These are phyloP conservation scores for Muscina levida DNA, from an alignment of 2,888 invertebrate genomes.

Conservation along the genomic window DNA sequence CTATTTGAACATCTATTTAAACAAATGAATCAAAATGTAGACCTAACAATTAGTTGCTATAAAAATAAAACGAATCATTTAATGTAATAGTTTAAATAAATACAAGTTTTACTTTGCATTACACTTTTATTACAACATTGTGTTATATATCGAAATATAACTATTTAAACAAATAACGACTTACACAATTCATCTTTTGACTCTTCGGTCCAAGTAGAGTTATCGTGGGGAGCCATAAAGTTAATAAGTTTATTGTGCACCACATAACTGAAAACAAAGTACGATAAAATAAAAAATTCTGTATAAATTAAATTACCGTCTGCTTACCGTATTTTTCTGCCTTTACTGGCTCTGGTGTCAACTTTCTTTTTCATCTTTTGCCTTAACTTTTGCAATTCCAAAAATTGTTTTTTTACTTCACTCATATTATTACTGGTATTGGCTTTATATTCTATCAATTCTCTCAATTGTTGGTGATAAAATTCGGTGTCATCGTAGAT, in stretches of 20 bases:
- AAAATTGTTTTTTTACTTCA: slow-evolving; percentile 93
- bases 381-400: slow-evolving; percentile 93
- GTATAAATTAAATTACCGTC: no score
- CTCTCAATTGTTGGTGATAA: slow-evolving; percentile 94
- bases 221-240: slow-evolving; percentile 92
- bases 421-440: slow-evolving; percentile 90
- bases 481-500: slow-evolving; percentile 99
- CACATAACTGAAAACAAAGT: slow-evolving; percentile 82
- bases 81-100: slow-evolving; percentile 46
- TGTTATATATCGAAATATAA: neutral
- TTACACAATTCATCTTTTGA: slow-evolving; percentile 89
- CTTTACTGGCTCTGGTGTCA: slow-evolving; percentile 96
- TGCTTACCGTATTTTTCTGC: slow-evolving; percentile 87
- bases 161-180: slow-evolving; percentile 85
- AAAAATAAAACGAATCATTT: slow-evolving; percentile 57
- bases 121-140: no score
- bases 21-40: no score
- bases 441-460: slow-evolving; percentile 95
- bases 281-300: slow-evolving; percentile 10
- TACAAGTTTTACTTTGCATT: no score
- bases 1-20: no score
- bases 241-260: slow-evolving; percentile 93
- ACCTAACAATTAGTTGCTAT: slow-evolving; percentile 27
- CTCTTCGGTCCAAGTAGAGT: slow-evolving; percentile 86
- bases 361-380: slow-evolving; percentile 95